Conservation (phyloP, 2,113 vertebrate species). For the Synodontis membranacea region DNA sequence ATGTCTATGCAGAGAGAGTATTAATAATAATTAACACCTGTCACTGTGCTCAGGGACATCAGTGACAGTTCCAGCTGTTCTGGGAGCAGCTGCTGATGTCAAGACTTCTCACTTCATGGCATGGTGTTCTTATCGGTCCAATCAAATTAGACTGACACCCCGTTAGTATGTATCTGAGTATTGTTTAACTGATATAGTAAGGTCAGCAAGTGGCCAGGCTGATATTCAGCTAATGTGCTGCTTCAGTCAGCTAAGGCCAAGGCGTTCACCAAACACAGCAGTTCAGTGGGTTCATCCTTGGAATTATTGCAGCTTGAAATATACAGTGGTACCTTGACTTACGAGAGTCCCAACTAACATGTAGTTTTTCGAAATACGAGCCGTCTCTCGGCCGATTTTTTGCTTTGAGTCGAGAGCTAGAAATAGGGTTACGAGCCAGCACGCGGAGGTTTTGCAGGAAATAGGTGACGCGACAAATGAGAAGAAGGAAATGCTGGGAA, state of each 20-base stretch:
- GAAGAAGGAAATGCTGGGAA: no score
- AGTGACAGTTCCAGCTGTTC: constrained; percentile 57
- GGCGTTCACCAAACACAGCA: neutral
- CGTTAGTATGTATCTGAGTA: constrained; percentile 49
- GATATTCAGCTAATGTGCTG: neutral
- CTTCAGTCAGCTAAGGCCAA: constrained; percentile 5
- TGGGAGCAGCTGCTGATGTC: constrained; percentile 61
- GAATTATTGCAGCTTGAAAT: constrained; percentile 10
- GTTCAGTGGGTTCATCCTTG: neutral
- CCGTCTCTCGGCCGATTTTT: no score
- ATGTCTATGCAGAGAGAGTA: neutral
- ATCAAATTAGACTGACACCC: constrained; percentile 39
- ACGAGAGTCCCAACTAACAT: no score
- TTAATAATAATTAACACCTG: constrained; percentile 22
- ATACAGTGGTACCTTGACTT: no score
- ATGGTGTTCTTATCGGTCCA: constrained; percentile 53
- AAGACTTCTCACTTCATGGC: constrained; percentile 49
- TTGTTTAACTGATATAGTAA: constrained; percentile 47
- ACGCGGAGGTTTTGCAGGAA: no score
- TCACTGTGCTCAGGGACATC: constrained; percentile 21
- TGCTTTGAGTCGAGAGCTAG: no score
- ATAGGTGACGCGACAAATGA: no score
- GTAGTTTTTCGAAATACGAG: no score
- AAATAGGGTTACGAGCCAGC: no score
- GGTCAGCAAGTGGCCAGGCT: constrained; percentile 5